Conservation (phyloP, 2,113 vertebrate genomes). For the Zosterops lateralis region DNA sequence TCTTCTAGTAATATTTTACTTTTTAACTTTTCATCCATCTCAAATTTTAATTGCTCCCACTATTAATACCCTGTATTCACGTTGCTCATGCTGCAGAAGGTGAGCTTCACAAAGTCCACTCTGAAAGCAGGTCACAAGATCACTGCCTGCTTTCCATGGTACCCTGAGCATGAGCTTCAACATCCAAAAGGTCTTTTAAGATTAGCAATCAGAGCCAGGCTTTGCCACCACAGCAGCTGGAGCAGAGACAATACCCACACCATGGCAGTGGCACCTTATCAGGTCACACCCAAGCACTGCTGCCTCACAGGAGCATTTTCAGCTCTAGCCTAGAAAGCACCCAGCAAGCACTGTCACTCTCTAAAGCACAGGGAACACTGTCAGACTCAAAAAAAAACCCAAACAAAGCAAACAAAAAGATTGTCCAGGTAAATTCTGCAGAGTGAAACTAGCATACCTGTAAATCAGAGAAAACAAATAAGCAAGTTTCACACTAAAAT, state of each 20-base stretch:
- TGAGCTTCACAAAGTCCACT: neutral
- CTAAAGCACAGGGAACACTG: constrained; percentile 38
- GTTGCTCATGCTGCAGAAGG: neutral
- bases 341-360: neutral
- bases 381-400: constrained; percentile 39
- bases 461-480: constrained; percentile 66
- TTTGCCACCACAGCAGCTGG: neutral
- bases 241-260: neutral
- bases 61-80: neutral
- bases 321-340: constrained; percentile 16
- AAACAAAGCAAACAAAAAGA: neutral
- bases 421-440: constrained; percentile 43
- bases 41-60: neutral
- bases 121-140: neutral
- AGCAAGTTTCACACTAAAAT: constrained; percentile 38
- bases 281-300: neutral
- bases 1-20: neutral
- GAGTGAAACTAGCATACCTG: constrained; percentile 28
- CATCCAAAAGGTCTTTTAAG: neutral
- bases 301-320: constrained; percentile 21
- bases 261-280: neutral
- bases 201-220: neutral
- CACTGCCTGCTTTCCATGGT: neutral
- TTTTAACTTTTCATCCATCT: neutral
- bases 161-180: neutral